Evolutionary conservation across 1,140 invertebrate species (phyloP).

Genomic region (Zaprionus vittiger): DNA sequence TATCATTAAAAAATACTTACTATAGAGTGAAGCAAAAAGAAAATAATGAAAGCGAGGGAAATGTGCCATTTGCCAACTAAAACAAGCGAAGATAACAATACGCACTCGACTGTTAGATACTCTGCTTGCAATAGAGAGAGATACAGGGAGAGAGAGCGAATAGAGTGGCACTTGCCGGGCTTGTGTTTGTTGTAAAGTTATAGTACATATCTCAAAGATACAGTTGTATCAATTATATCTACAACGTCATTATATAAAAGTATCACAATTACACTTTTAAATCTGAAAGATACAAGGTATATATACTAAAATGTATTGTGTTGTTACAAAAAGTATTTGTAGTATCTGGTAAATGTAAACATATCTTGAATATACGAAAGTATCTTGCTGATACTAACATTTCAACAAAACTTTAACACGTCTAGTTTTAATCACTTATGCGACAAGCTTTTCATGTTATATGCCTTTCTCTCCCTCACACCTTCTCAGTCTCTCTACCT

Average conservation of each 20-base stretch:
- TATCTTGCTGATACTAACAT: neutral
- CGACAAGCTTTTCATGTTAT: neutral
- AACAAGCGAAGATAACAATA: conserved; percentile 7
- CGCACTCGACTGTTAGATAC: neutral
- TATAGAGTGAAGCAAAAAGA: conserved; percentile 28
- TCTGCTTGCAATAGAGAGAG: neutral
- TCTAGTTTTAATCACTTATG: neutral
- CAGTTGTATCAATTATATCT: too few relatives aligned
- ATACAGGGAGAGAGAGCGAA: too few relatives aligned
- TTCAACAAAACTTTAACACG: neutral
- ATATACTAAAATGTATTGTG: too few relatives aligned
- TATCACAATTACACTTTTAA: too few relatives aligned
- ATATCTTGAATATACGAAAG: neutral
- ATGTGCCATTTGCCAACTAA: conserved; percentile 79
- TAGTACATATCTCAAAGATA: too few relatives aligned
- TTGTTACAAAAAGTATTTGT: too few relatives aligned
- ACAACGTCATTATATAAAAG: too few relatives aligned
- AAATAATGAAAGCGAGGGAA: conserved; percentile 63
- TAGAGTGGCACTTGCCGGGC: too few relatives aligned
- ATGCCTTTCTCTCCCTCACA: neutral
- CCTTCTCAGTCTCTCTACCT: too few relatives aligned
- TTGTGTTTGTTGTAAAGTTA: too few relatives aligned
- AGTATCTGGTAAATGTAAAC: neutral
- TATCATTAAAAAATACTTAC: conserved; percentile 83
- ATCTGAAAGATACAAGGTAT: too few relatives aligned